Conservation (phyloP, 2,888 invertebrate genomes). For the Coleophora deauratella region DNA sequence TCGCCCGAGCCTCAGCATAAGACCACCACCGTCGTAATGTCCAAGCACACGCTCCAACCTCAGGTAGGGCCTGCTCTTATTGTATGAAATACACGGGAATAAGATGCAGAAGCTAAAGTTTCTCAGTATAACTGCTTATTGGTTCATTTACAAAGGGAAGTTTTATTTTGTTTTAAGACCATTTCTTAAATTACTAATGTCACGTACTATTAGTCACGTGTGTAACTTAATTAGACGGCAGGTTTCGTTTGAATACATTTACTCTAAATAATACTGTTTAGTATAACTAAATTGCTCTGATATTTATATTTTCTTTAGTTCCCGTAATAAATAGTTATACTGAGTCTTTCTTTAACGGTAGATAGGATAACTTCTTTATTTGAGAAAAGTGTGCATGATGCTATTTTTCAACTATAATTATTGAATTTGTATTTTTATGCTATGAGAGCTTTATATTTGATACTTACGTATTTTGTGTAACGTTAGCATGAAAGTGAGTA, state of each 20-base stretch:
- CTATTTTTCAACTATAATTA: neutral
- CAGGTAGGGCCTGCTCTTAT: slow-evolving; percentile 54
- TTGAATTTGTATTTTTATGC: neutral
- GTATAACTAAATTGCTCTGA: too few species aligned
- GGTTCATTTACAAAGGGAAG: too few species aligned
- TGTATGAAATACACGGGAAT: neutral
- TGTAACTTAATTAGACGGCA: too few species aligned
- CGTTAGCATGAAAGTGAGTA: slow-evolving; percentile 8
- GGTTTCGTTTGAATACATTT: too few species aligned
- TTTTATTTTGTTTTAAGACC: too few species aligned
- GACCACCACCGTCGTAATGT: slow-evolving; percentile 95
- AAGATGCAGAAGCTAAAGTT: neutral
- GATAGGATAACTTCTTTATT: too few species aligned
- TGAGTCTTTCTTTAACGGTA: neutral
- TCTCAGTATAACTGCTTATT: neutral
- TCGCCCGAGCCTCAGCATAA: slow-evolving; percentile 84
- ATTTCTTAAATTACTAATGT: too few species aligned
- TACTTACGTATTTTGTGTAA: neutral
- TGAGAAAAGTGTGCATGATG: neutral
- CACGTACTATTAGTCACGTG: too few species aligned
- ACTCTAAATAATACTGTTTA: too few species aligned
- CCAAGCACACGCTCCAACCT: slow-evolving; percentile 90
- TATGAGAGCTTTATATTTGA: neutral
- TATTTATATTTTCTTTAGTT: too few species aligned
- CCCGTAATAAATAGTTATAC: neutral